phyloP scores from a whole-genome alignment of 2,113 vertebrate genomes.

The Myotis davidii region DNA sequence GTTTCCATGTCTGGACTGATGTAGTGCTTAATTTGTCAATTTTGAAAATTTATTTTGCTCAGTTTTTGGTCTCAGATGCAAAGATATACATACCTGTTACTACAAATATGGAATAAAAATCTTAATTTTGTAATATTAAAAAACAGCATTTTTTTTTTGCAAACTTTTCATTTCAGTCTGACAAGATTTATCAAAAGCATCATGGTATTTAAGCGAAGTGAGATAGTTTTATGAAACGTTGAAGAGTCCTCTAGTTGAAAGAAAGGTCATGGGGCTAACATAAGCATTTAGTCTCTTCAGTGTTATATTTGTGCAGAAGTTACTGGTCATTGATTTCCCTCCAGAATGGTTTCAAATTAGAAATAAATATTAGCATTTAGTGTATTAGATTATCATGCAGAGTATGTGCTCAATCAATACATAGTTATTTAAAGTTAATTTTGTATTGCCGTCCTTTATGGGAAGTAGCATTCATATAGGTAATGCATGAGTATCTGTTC shows the following conservation, averaged over 20 bases:
- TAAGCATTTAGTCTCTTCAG: neutral
- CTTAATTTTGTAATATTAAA: slow-evolving; percentile 43
- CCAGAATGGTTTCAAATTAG: slow-evolving; percentile 23
- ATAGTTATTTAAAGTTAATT: slow-evolving; percentile 38
- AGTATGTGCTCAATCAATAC: neutral
- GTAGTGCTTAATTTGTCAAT: slow-evolving; percentile 74
- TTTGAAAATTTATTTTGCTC: slow-evolving; percentile 64
- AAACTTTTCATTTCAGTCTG: slow-evolving; percentile 30
- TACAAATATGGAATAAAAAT: neutral
- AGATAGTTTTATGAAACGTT: slow-evolving; percentile 34
- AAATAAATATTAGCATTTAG: slow-evolving; percentile 8
- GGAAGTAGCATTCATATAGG: neutral
- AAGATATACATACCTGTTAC: neutral
- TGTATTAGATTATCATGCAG: neutral
- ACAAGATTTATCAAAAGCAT: slow-evolving; percentile 21
- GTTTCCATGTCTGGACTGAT: slow-evolving; percentile 75
- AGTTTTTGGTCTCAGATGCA: slow-evolving; percentile 48
- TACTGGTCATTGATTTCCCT: neutral
- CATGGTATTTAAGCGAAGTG: neutral
- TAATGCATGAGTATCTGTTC: neutral
- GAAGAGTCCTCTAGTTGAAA: neutral
- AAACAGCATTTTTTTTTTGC: neutral
- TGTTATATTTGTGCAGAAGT: neutral
- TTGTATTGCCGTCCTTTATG: neutral
- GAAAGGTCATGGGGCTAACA: neutral